These are phyloP conservation scores for Allolobophora icterica DNA, from an alignment of 2,888 invertebrate species.

Conservation along the genomic window DNA sequence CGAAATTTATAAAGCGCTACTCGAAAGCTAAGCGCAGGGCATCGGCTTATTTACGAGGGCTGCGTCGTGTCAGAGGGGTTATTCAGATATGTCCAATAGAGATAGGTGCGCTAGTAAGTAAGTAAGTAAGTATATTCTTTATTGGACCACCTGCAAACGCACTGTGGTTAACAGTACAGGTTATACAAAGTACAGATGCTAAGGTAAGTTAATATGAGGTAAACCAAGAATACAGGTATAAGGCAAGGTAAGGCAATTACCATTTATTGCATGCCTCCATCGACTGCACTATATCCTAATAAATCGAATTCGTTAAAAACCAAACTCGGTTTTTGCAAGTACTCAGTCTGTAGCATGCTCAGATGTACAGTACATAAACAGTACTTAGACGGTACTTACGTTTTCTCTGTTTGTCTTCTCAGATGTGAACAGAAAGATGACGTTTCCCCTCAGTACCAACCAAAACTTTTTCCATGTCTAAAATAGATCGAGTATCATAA, in stretches of 20 bases:
- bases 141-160: too few relatives aligned
- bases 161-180: too few relatives aligned
- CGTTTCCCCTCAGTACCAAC: neutral
- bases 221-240: neutral
- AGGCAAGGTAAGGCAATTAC: too few relatives aligned
- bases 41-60: too few relatives aligned
- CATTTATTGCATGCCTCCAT: neutral
- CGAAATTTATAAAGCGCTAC: too few relatives aligned
- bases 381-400: neutral
- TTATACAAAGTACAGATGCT: too few relatives aligned
- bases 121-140: too few relatives aligned
- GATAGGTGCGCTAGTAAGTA: too few relatives aligned
- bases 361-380: neutral
- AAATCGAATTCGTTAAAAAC: neutral
- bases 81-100: too few relatives aligned
- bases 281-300: neutral
- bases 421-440: neutral
- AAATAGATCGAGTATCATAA: neutral
- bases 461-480: slow-evolving; percentile 15
- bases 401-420: neutral
- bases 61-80: too few relatives aligned
- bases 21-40: too few relatives aligned
- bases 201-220: neutral
- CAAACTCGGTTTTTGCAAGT: neutral
- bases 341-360: neutral